A percentile compares a stretch with the other conserved stretches of the same genome.
Evolutionary conservation across 64 coral and sea anemone species (phyloP).

Genomic region (Catalaphyllia jardinei): DNA sequence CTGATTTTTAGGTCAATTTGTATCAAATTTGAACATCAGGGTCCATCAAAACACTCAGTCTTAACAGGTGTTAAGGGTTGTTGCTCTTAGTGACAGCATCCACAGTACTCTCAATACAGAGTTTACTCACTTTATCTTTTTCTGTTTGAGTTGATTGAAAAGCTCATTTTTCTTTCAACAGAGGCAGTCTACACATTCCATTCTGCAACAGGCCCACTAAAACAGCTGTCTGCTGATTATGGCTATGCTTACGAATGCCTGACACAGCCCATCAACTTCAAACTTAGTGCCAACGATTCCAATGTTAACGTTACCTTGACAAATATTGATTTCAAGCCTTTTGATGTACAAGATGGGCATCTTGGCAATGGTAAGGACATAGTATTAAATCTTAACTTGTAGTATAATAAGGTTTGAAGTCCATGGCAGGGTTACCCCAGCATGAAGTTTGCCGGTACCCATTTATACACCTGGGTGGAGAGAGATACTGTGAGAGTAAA

Average conservation of each 20-base stretch:
- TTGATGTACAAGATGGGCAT: conserved; percentile 19
- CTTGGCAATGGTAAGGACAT: not conserved
- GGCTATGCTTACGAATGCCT: not conserved
- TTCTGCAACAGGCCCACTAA: not conserved
- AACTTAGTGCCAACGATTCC: not conserved
- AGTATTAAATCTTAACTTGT: not conserved
- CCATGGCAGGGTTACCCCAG: too few relatives aligned
- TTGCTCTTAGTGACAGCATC: not conserved
- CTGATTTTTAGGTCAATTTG: too few relatives aligned
- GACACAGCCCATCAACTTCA: not conserved
- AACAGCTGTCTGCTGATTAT: not conserved
- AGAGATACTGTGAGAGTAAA: too few relatives aligned
- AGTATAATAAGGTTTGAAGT: too few relatives aligned
- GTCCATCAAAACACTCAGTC: too few relatives aligned
- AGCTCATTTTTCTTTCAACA: not conserved
- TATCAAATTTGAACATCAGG: too few relatives aligned
- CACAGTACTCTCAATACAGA: not conserved
- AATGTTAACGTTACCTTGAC: not conserved
- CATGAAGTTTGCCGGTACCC: too few relatives aligned
- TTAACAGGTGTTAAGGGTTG: too few relatives aligned
- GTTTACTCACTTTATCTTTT: not conserved
- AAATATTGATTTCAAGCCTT: conserved; percentile 21
- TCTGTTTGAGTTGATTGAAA: not conserved
- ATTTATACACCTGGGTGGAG: too few relatives aligned
- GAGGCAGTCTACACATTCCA: not conserved